A percentile compares a stretch with the other conserved stretches of the same genome.
These are phyloP conservation scores for Odontomyia ornata DNA, from an alignment of 2,888 invertebrate species.

Conservation along the genomic window DNA sequence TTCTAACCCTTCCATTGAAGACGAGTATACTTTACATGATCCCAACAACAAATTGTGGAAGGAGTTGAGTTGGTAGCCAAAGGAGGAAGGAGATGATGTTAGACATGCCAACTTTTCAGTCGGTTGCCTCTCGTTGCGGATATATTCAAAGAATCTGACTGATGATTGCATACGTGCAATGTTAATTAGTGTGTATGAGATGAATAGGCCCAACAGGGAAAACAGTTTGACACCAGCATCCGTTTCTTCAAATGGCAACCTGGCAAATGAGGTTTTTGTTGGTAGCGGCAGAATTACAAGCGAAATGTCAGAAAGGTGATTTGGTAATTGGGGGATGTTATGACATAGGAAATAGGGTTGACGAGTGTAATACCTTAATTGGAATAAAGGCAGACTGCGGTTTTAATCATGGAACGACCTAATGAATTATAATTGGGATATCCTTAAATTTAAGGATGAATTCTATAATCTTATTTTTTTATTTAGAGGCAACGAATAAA, in stretches of 20 bases:
- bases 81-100: background rate
- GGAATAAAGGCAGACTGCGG: too few species aligned
- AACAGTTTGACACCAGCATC: conserved; percentile 20
- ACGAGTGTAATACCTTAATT: too few species aligned
- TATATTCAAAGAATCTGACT: background rate
- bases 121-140: background rate
- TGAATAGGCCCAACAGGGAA: background rate
- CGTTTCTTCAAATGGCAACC: conserved; percentile 10
- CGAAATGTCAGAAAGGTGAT: too few species aligned
- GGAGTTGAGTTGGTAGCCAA: background rate
- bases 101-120: background rate
- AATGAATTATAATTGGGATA: too few species aligned
- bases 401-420: too few species aligned
- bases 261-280: background rate
- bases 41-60: background rate
- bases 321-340: too few species aligned
- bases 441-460: too few species aligned
- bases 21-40: background rate
- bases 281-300: background rate
- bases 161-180: conserved; percentile 5
- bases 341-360: too few species aligned
- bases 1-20: background rate
- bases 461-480: too few species aligned
- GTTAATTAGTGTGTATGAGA: conserved; percentile 20
- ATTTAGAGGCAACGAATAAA: too few species aligned